Conservation (phyloP, 2,888 invertebrate genomes). For the Scaptomyza polygonia region DNA sequence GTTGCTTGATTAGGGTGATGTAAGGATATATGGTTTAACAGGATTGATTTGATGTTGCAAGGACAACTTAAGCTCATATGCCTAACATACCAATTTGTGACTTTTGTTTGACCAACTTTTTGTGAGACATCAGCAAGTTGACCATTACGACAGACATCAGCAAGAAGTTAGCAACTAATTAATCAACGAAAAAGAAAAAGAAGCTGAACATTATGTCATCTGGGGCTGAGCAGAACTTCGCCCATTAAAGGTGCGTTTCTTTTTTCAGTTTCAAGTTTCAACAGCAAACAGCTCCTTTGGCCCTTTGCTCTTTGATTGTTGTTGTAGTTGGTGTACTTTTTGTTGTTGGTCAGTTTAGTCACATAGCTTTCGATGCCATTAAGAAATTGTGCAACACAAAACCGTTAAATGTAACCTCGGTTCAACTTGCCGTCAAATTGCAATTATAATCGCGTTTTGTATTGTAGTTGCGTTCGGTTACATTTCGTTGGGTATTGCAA, state of each 20-base stretch:
- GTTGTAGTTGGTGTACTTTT: background rate
- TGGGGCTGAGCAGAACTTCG: background rate
- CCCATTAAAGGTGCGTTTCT: background rate
- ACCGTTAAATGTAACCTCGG: too few relatives aligned
- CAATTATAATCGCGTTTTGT: slow-evolving; percentile 40
- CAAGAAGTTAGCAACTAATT: slow-evolving; percentile 50
- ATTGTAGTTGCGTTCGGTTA: slow-evolving; percentile 18
- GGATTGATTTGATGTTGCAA: background rate
- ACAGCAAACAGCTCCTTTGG: slow-evolving; percentile 7
- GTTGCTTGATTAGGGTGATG: background rate
- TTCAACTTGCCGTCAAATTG: too few relatives aligned
- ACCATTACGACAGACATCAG: slow-evolving; percentile 32
- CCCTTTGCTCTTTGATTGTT: background rate
- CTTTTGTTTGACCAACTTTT: slow-evolving; percentile 10
- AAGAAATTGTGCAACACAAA: too few relatives aligned
- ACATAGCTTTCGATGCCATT: too few relatives aligned
- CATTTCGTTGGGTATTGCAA: slow-evolving; percentile 4
- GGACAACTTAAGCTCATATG: slow-evolving; percentile 11
- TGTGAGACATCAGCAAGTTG: slow-evolving; percentile 22
- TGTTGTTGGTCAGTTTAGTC: slow-evolving; percentile 5
- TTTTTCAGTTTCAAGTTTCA: background rate
- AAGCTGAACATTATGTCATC: background rate
- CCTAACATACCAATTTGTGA: slow-evolving; percentile 38
- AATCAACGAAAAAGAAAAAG: slow-evolving; percentile 8
- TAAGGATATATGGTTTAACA: slow-evolving; percentile 6